Evolutionary conservation across 64 coral and sea anemone genomes (phyloP).

Genomic region (Acropora tenuis): DNA sequence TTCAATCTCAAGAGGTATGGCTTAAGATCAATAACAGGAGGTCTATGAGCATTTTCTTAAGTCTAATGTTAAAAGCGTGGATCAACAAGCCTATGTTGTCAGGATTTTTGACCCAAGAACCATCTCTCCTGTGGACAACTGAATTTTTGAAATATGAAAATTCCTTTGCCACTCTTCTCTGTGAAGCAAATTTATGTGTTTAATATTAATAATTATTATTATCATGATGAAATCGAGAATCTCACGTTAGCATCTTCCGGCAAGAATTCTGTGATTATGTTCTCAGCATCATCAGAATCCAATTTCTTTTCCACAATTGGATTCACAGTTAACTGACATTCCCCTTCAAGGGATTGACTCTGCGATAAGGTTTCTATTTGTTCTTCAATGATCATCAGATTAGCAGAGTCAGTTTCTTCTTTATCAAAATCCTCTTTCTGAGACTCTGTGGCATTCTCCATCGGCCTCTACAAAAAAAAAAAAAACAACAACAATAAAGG

Average conservation of each 20-base stretch:
- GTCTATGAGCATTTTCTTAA: no score
- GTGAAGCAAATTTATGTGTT: no score
- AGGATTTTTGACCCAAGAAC: no score
- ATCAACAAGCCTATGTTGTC: no score
- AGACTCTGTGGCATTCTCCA: not conserved
- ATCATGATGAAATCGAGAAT: not conserved
- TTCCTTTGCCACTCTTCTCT: no score
- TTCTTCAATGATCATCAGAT: not conserved
- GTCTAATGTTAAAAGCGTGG: no score
- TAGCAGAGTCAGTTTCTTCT: not conserved
- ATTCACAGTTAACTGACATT: not conserved
- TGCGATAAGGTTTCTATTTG: not conserved
- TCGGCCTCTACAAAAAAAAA: not conserved
- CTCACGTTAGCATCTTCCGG: constrained; percentile 1
- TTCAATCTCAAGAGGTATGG: no score
- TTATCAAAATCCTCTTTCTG: not conserved
- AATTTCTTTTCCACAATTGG: not conserved
- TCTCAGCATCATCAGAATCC: not conserved
- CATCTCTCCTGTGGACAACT: no score
- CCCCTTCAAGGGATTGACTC: not conserved
- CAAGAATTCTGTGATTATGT: not conserved
- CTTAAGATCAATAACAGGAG: no score
- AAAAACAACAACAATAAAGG: no score
- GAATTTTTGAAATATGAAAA: no score
- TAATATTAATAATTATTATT: no score